Evolutionary conservation across 2,888 invertebrate genomes (phyloP).

Genomic region (Philaethria dido): DNA sequence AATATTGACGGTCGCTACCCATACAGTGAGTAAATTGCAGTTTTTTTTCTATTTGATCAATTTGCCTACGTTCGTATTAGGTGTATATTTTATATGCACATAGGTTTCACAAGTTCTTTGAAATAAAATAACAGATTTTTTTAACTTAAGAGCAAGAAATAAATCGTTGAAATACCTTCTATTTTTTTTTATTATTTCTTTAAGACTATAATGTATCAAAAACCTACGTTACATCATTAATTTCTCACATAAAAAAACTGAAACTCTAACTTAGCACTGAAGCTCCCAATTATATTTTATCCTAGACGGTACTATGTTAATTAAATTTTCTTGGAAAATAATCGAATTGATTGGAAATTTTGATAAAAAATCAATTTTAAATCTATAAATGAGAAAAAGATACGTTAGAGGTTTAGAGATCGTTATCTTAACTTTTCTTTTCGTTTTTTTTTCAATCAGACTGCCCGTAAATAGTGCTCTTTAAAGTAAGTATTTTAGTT

Average conservation of each 20-base stretch:
- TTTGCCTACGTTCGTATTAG: background rate
- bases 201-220: too few species aligned
- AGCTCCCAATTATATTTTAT: background rate
- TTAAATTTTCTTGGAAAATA: slow-evolving; percentile 4
- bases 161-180: background rate
- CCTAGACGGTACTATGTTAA: background rate
- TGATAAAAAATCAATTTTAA: slow-evolving; percentile 1
- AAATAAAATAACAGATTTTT: background rate
- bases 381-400: slow-evolving; percentile 7
- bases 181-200: background rate
- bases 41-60: slow-evolving; percentile 17
- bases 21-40: slow-evolving; percentile 19
- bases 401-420: slow-evolving; percentile 1
- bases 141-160: background rate
- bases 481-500: background rate
- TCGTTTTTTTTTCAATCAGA: background rate
- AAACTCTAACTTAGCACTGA: background rate
- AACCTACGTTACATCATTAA: background rate
- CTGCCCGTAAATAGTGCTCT: background rate
- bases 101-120: background rate
- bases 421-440: slow-evolving; percentile 8
- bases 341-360: background rate
- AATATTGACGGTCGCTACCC: slow-evolving; percentile 27
- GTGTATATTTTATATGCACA: background rate
- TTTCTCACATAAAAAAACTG: too few species aligned